Evolutionary conservation across 2,113 vertebrate genomes (phyloP).

Genomic region (Pluvianellus socialis): DNA sequence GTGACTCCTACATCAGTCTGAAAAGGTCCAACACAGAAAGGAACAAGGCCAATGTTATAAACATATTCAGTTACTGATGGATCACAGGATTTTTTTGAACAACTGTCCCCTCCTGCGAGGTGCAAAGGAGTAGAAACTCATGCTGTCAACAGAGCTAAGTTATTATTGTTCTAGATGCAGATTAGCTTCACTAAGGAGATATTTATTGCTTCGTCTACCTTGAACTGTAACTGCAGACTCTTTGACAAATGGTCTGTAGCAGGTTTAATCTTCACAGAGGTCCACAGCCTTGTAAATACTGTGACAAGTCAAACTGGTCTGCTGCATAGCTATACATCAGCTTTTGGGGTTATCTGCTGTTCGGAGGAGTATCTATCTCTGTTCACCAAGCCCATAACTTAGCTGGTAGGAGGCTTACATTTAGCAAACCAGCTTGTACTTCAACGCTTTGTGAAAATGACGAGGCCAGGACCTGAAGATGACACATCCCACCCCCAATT

Average conservation of each 20-base stretch:
- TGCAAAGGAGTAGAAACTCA: background rate
- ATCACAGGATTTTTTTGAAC: background rate
- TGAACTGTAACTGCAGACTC: background rate
- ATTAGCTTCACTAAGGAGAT: background rate
- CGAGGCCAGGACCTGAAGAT: background rate
- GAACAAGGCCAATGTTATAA: background rate
- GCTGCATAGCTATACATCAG: background rate
- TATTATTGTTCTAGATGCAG: background rate
- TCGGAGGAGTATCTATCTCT: background rate
- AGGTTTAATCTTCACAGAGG: background rate
- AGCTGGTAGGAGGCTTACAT: background rate
- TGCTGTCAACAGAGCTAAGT: background rate
- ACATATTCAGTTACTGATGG: background rate
- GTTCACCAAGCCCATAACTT: background rate
- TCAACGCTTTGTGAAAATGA: background rate
- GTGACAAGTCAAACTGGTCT: background rate
- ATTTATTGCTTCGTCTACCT: background rate
- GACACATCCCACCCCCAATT: background rate
- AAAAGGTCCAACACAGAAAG: background rate
- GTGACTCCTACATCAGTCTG: background rate
- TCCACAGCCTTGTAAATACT: background rate
- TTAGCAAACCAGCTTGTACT: background rate
- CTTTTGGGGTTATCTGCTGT: background rate
- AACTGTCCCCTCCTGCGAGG: background rate
- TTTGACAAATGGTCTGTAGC: background rate